A percentile compares a stretch with the other conserved stretches of the same genome.
Conservation (phyloP, 2,888 invertebrate genomes). For the Lomographa bimaculata region DNA sequence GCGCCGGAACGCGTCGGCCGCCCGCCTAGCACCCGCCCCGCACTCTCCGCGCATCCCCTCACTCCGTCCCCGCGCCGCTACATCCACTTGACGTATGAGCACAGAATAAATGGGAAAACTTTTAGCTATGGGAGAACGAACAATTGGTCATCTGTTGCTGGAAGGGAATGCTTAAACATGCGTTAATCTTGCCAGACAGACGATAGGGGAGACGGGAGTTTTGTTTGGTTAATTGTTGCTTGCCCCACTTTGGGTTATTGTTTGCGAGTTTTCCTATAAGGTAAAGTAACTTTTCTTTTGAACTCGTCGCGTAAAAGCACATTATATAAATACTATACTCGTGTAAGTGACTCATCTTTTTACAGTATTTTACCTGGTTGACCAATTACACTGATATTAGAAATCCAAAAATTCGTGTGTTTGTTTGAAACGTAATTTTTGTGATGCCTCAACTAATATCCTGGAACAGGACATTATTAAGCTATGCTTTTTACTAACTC, state of each 20-base stretch:
- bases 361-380: neutral
- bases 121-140: constrained; percentile 77
- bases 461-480: no score
- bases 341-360: no score
- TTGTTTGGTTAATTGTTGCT: constrained; percentile 48
- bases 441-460: no score
- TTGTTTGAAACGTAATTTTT: no score
- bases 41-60: constrained; percentile 29
- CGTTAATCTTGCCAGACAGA: constrained; percentile 62
- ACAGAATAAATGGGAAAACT: constrained; percentile 82
- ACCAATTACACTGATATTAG: no score
- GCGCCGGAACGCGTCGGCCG: constrained; percentile 76
- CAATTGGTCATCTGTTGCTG: constrained; percentile 80
- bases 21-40: constrained; percentile 35
- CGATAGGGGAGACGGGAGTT: constrained; percentile 43
- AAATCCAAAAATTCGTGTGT: no score
- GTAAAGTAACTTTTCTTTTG: constrained; percentile 6
- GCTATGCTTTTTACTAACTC: no score
- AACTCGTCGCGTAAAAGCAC: constrained; percentile 1
- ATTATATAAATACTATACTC: no score
- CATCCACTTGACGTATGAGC: constrained; percentile 73
- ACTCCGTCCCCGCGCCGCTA: constrained; percentile 35
- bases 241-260: constrained; percentile 28
- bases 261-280: constrained; percentile 15
- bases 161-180: constrained; percentile 63